phyloP scores from a whole-genome alignment of 2,113 vertebrate genomes.

The Aramus guarauna region DNA sequence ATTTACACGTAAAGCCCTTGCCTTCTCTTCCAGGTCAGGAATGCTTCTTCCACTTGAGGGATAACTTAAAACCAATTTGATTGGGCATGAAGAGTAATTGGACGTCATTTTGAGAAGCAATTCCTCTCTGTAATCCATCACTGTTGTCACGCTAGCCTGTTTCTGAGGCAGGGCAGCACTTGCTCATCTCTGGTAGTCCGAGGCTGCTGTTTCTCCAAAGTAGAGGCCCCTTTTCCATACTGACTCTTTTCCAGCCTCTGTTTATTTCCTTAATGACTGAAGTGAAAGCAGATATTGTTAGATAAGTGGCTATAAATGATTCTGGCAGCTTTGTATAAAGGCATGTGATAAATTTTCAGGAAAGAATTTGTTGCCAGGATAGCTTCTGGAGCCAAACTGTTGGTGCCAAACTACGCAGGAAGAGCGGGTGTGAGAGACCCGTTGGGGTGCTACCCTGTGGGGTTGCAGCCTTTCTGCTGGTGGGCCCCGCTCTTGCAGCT shows the following conservation, averaged over 20 bases:
- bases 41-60: slow-evolving; percentile 20
- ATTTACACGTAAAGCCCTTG: background rate
- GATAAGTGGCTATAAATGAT: slow-evolving; percentile 41
- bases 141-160: slow-evolving; percentile 28
- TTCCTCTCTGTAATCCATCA: slow-evolving; percentile 16
- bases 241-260: background rate
- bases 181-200: rapidly evolving
- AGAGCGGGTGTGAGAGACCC: background rate
- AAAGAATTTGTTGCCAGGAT: slow-evolving; percentile 6
- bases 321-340: slow-evolving; percentile 32
- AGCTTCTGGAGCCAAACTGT: background rate
- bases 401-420: background rate
- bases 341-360: slow-evolving; percentile 23
- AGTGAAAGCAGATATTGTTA: slow-evolving; percentile 37
- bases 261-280: slow-evolving; percentile 37
- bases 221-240: background rate
- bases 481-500: background rate
- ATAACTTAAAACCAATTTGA: slow-evolving; percentile 46
- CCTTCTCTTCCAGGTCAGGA: slow-evolving; percentile 8
- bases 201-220: slow-evolving; percentile 1
- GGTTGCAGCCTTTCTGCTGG: background rate
- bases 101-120: background rate
- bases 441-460: background rate
- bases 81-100: slow-evolving; percentile 37
- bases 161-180: slow-evolving; percentile 19